Base-by-base conservation (phyloP, 1,140 invertebrate genomes). In the Aphidius ervi region DNA sequence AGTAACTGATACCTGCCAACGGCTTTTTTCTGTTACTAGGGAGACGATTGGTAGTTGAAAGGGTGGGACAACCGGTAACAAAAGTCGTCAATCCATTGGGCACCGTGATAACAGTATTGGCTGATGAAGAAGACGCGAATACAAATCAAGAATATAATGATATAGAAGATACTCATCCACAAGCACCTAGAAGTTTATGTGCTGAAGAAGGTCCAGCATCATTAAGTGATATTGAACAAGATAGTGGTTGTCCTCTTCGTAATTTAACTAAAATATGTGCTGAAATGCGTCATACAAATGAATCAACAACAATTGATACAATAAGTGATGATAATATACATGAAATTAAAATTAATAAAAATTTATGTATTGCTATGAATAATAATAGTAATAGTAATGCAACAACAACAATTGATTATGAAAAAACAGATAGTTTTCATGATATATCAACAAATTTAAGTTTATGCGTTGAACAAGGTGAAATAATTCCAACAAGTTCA, bases 1-100 rank as follows among this genome's bases (percentile, higher is more conserved):
- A 61, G 65, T 67, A 70, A 71, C 72, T 79, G 77, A 82, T 81
- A 85, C 85, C 85, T 87, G 87, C 86, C 86, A 85, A 87, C 85
- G 87, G 87, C 86, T 87, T 83, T 84, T 31, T 83, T 85, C 86
- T 86, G 85, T 84, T 85, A 82, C 80, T 81, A 83, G 87, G 87
- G 85, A 85, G 82, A 82, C 76, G 81, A 76, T 75, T 77, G 77
- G 77, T 79, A 75, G 79, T 80, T 82, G 82, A 79, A 78, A 82
- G 80, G 81, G 74, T 79, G 78, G 77, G 76, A 74, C 76, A 81
- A 61, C 79, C 81, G 66, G 80, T 86, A 71, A 82, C 82, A 71
- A 85, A 87, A 78, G 84, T 88, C 65, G 86, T 89, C 68, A 88
- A 88, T 82, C 87, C 87, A 40, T 68, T 86, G 70, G 88, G 88